phyloP scores from a whole-genome alignment of 1,140 invertebrate genomes.

The Aphelenchoides avenae region DNA sequence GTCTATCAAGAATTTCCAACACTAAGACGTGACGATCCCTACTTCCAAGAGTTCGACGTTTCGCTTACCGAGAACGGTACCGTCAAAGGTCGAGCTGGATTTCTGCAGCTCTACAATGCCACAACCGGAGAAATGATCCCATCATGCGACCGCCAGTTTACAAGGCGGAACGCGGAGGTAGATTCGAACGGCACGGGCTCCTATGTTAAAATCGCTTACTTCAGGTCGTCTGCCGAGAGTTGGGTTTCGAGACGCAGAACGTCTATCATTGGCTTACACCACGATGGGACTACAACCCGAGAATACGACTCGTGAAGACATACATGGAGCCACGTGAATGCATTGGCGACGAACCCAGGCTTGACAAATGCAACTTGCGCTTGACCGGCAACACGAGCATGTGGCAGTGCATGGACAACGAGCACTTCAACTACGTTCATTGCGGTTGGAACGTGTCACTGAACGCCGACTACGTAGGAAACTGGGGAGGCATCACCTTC shows the following conservation, averaged over 20 bases:
- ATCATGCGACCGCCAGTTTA: conserved; percentile 89
- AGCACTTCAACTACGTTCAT: conserved; percentile 85
- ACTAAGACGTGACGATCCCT: conserved; percentile 47
- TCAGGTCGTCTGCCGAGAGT: conserved; percentile 77
- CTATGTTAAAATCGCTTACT: conserved; percentile 8
- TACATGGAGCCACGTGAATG: conserved; percentile 88
- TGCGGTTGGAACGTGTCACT: conserved; percentile 69
- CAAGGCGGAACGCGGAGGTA: conserved; percentile 82
- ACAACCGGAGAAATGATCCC: conserved; percentile 94
- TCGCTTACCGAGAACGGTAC: conserved; percentile 59
- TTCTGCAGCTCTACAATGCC: conserved; percentile 87
- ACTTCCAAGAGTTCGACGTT: conserved; percentile 42
- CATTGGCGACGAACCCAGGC: conserved; percentile 73
- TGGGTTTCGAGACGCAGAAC: conserved; percentile 84
- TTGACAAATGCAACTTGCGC: conserved; percentile 65
- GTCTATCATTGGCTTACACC: conserved; percentile 67
- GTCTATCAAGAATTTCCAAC: conserved; percentile 52
- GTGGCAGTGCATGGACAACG: conserved; percentile 78
- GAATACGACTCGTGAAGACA: conserved; percentile 71
- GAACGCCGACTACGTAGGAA: conserved; percentile 65
- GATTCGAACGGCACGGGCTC: not conserved
- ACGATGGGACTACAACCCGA: conserved; percentile 60
- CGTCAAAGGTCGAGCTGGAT: conserved; percentile 64
- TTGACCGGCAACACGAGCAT: conserved; percentile 67
- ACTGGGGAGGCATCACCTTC: conserved; percentile 95